Base-by-base conservation (phyloP, 2,888 invertebrate species). In the Chalcosyrphus nemorum region DNA sequence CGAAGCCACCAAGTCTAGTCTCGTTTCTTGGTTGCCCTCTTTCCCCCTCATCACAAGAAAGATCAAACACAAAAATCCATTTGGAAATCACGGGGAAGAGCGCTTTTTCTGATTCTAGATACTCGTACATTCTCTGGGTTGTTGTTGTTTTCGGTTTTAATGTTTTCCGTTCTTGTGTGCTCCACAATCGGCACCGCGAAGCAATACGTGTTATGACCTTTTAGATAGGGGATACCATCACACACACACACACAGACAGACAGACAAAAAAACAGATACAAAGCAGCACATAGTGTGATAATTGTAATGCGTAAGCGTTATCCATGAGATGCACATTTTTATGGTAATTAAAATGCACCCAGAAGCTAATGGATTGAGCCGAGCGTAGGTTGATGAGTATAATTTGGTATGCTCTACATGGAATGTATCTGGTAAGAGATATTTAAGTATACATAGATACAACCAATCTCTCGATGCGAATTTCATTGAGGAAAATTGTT, bases 331-430 rank as follows among this genome's bases (percentile, higher is more conserved):
- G 70, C 56, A 75, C 74, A 84, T 78, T 78, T 80, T 80, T 78
- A 80, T 84, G 78, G 74, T 74, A 80, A 84, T 80, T 84, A 84
- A 80, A 80, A 80, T 80, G 84, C 82, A 84, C 63, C 82, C 82
- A 81, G 56, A 56, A 78, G 78, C 72, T 78, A 84, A 70, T 84
- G 78, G 78, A 61, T 59, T 57, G 27, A 56, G 19, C 2, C 4
- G 43, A 63, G 76, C 65, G 70, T 65, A 71, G 63, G 63, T 52
- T 77, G 81, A 71, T 68, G 77, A 65, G 81, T 38, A 17, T 70
- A 81, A 81, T 76, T 81, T 77, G 81, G 71, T 78, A 68, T 78
- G 76, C 76, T 76, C 71, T 59, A 65, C 76, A 65, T 81, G 61
- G 76, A 65, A 76, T 66, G 71, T 57, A 54, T 74, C 63, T 68